A percentile compares a stretch with the other conserved stretches of the same genome.
phyloP scores from a whole-genome alignment of 2,797 vertebrate genomes.

The Microctenopoma stevenorrisi region DNA sequence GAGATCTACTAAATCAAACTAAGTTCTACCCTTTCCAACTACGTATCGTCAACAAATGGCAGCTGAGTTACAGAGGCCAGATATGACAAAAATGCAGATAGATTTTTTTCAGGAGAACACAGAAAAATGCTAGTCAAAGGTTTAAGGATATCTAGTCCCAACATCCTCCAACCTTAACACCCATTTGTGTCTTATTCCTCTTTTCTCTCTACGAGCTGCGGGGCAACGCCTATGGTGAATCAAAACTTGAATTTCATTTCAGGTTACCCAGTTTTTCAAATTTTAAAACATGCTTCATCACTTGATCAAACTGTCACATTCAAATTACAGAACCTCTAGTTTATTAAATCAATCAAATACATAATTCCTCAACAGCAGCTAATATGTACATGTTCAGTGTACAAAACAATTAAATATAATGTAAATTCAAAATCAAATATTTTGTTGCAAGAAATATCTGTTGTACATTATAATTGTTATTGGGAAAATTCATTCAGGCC shows the following conservation, averaged over 20 bases:
- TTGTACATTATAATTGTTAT: background rate
- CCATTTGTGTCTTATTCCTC: too few species aligned
- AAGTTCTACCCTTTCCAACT: too few species aligned
- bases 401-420: background rate
- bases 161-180: too few species aligned
- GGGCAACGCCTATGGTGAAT: background rate
- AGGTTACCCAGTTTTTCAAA: background rate
- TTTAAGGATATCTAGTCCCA: too few species aligned
- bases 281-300: background rate
- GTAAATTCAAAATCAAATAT: background rate
- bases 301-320: slow-evolving; percentile 3
- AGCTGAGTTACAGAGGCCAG: too few species aligned
- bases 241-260: background rate
- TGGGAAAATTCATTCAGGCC: background rate
- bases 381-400: background rate
- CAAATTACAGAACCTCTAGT: background rate
- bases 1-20: too few species aligned
- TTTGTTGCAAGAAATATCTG: background rate
- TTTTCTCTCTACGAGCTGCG: too few species aligned
- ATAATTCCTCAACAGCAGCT: background rate
- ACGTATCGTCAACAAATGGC: too few species aligned
- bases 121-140: too few species aligned
- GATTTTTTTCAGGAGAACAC: too few species aligned
- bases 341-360: background rate
- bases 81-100: too few species aligned